Base-by-base conservation (phyloP, 2,797 vertebrate genomes). In the Catostomus latipinnis region DNA sequence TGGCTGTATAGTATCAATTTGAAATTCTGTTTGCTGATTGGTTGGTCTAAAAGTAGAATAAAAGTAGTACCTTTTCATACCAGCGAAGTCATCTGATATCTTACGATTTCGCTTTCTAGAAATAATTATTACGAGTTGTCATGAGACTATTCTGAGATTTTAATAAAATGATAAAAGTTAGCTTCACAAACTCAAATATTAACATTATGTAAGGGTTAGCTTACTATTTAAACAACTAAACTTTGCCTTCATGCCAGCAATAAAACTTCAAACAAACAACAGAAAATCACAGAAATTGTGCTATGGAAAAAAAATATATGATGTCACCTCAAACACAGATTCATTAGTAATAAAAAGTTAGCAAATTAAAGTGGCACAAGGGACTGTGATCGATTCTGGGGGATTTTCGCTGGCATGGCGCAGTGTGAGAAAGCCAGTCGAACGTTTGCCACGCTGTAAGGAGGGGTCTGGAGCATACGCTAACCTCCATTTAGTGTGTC, bases 401-500 rank as follows among this genome's bases (percentile, higher is more conserved):
- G 81, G 82, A 85, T 84, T 84, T 82, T 58, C 78, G 77, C 82
- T 71, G 53, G 80, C 85, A 79, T 74, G 6, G 62, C 69, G 69
- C 78, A 74, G 88, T 81, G 80, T 86, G 87, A 91, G 88, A 88
- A 87, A 84, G 53, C 65, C 79, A 68, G 82, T 12, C 3, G 58
- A 86, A 81, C 70, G 52, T 87, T 90, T 89, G 84, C 77, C 34
- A 81, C 83, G 88, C 77, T 77, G 87, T 54, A 13, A 78, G 80
- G 65, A 76, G 50, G 67, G 46, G 43, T 67, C 79, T 71, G 71
- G 63, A 69, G 75, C 58, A 46, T 48, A 74, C 80, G 8, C 80
- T 88, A 89, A 90, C 90, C 89, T 90, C 88, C 88, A 88, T 87
- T 54, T 73, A 54, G 34, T 34, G 69, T 67, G 68, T 63, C 61